Evolutionary conservation across 2,797 vertebrate species (phyloP).

Genomic region (Mycteria americana): DNA sequence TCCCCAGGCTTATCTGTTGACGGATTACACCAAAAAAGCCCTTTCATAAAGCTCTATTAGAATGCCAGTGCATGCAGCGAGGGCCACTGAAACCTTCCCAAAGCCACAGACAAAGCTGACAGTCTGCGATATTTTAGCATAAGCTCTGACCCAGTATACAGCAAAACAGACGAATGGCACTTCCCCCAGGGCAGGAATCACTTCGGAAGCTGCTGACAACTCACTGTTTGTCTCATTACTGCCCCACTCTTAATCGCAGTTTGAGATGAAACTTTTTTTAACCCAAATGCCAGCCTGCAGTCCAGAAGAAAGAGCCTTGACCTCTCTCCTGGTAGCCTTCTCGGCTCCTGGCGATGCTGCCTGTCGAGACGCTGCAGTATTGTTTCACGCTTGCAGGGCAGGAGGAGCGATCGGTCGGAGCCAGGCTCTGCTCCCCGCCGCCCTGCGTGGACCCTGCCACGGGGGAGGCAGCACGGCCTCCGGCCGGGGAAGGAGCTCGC

Average conservation of each 20-base stretch:
- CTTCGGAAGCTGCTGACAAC: conserved; percentile 49
- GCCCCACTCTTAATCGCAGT: background rate
- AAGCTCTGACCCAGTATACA: conserved; percentile 15
- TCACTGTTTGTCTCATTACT: conserved; percentile 11
- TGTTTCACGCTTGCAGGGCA: background rate
- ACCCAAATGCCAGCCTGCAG: background rate
- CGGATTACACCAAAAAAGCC: background rate
- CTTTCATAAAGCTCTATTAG: conserved; percentile 42
- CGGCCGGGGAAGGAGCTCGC: background rate
- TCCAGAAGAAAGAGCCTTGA: background rate
- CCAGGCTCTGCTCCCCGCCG: background rate
- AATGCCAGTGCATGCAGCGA: conserved; percentile 12
- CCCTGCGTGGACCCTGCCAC: background rate
- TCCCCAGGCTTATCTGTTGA: background rate
- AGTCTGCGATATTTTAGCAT: conserved; percentile 25
- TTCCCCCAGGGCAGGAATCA: conserved; percentile 23
- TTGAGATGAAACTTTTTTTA: conserved; percentile 9
- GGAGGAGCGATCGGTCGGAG: background rate
- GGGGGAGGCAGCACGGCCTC: background rate
- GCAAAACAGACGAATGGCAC: background rate
- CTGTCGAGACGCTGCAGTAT: background rate
- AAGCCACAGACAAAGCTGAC: conserved; percentile 41
- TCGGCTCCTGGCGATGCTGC: background rate
- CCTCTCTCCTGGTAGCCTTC: background rate
- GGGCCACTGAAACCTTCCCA: conserved; percentile 37